Evolutionary conservation across 2,888 invertebrate genomes (phyloP), one percentile per base, ranked within the genome.

Genomic region (Hofmannophila pseudospretella): DNA sequence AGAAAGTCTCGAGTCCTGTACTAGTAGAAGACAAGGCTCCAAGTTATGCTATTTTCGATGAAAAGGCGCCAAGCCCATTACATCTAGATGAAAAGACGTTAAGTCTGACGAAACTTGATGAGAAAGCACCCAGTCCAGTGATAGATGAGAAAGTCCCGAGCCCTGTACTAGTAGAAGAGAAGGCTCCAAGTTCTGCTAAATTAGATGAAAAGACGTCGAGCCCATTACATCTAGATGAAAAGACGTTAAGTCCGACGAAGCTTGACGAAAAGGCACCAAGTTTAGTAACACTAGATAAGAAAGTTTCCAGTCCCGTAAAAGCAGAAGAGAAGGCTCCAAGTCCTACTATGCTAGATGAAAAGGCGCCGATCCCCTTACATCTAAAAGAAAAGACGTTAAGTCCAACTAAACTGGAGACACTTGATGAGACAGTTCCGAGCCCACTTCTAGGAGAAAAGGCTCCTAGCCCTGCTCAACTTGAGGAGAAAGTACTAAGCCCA

Each of bases 91-190:
- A n/a, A n/a, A n/a, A n/a, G n/a, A n/a, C n/a, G n/a, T n/a, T n/a
- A n/a, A n/a, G n/a, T n/a, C n/a, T n/a, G n/a, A n/a, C n/a, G n/a
- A 23, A 7, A 23, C 23, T n/a, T 23, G 33, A 37, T 4, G 40
- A 54, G 0, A 29, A 29, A 8, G 25, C 11, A 13, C 31, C 10
- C 22, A 50, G 45, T 38, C 28, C 33, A 14, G 14, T 9, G 4
- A 20, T 29, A 10, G 41, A 42, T 26, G 47, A 46, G 1, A 44
- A 39, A 11, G 31, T 23, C 0, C 13, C 31, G 12, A 19, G 29
- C 12, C n/a, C 33, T 2, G 7, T 29, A 0, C 39, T 40, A 3
- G 10, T 20, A 10, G 16, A 26, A 1, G 41, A 45, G 0, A 46
- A 47, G 13, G 33, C 34, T 4, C 10, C 39, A 1, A 51, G 44